Evolutionary conservation across 2,888 invertebrate species (phyloP).

Genomic region (Seira ritae): DNA sequence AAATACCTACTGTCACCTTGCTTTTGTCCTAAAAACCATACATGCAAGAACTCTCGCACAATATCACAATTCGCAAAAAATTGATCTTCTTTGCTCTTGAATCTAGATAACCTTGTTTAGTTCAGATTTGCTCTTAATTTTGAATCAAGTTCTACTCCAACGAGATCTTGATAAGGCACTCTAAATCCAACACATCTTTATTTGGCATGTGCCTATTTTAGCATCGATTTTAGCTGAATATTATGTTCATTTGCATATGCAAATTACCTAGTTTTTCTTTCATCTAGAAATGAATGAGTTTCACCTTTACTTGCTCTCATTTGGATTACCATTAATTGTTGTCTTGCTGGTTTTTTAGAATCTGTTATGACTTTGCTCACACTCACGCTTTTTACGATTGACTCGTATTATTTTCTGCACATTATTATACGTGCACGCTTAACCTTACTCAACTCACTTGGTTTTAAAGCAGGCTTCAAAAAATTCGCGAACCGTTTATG

Average conservation of each 20-base stretch:
- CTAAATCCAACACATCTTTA: not conserved
- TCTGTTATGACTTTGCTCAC: slow-evolving; percentile 48
- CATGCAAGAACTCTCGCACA: too few relatives aligned
- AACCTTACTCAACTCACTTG: too few relatives aligned
- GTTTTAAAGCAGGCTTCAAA: too few relatives aligned
- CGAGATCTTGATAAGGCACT: too few relatives aligned
- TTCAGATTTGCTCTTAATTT: too few relatives aligned
- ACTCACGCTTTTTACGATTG: slow-evolving; percentile 26
- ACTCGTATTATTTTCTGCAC: slow-evolving; percentile 6
- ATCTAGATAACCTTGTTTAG: slow-evolving; percentile 13
- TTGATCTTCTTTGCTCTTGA: too few relatives aligned
- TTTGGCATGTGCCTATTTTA: not conserved
- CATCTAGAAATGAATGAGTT: slow-evolving; percentile 41
- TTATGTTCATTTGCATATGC: too few relatives aligned
- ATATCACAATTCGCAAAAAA: too few relatives aligned
- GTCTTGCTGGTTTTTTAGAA: slow-evolving; percentile 53
- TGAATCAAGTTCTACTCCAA: too few relatives aligned
- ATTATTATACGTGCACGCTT: not conserved
- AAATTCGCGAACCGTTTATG: too few relatives aligned
- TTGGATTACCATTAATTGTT: slow-evolving; percentile 26
- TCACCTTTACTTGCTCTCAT: slow-evolving; percentile 26
- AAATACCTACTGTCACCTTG: too few relatives aligned
- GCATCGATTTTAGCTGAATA: not conserved
- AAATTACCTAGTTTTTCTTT: too few relatives aligned
- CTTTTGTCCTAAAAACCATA: slow-evolving; percentile 36